Conservation (phyloP, 2,888 invertebrate species). For the Ennomos fuscantarius region DNA sequence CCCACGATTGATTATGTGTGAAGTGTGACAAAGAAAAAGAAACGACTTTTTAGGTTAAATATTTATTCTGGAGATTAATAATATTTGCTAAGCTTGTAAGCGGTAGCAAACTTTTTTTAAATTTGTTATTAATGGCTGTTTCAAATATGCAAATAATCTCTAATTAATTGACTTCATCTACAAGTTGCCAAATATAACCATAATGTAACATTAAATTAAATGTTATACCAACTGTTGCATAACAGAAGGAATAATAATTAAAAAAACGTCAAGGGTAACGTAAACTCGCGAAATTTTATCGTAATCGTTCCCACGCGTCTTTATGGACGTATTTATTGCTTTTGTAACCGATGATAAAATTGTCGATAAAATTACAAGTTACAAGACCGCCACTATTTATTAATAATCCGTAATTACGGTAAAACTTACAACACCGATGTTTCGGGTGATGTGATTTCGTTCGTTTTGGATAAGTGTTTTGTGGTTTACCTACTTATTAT, state of each 20-base stretch:
- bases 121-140: too few relatives aligned
- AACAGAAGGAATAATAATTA: slow-evolving; percentile 10
- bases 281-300: slow-evolving; percentile 28
- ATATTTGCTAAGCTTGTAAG: too few relatives aligned
- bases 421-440: slow-evolving; percentile 17
- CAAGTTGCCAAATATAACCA: slow-evolving; percentile 9
- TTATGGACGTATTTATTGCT: slow-evolving; percentile 37
- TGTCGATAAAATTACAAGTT: slow-evolving; percentile 40
- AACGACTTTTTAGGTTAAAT: slow-evolving; percentile 23
- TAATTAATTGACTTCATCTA: slow-evolving; percentile 2
- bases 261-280: slow-evolving; percentile 45
- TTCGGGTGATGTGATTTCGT: too few relatives aligned
- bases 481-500: slow-evolving; percentile 8
- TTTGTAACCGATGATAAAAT: slow-evolving; percentile 43
- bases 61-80: background rate
- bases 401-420: slow-evolving; percentile 14
- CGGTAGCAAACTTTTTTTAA: too few relatives aligned
- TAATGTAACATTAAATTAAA: slow-evolving; percentile 16
- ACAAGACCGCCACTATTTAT: slow-evolving; percentile 13
- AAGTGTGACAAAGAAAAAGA: slow-evolving; percentile 32
- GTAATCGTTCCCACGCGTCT: slow-evolving; percentile 25
- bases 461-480: background rate
- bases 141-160: background rate
- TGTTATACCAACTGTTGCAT: slow-evolving; percentile 14
- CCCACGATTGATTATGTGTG: slow-evolving; percentile 29